Conservation (phyloP, 2,888 invertebrate species). For the Hemicrepidius hirtus region DNA sequence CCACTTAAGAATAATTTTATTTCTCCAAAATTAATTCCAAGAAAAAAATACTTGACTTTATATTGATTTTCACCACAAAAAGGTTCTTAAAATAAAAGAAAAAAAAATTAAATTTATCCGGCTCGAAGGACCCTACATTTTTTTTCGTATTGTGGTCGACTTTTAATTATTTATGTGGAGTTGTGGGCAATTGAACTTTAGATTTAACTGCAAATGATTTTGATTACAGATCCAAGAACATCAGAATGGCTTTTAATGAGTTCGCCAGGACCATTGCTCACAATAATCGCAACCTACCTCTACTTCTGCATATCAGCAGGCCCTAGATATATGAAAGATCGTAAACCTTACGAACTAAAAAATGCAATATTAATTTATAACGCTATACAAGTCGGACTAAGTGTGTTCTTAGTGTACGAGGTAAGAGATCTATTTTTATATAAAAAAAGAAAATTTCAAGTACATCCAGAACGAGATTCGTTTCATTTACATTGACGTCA, state of each 20-base stretch:
- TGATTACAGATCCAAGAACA: slow-evolving; percentile 79
- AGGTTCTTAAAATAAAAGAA: no score
- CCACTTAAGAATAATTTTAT: no score
- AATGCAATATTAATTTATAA: slow-evolving; percentile 88
- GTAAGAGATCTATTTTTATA: slow-evolving; percentile 74
- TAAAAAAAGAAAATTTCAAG: slow-evolving; percentile 15
- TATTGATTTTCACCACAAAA: no score
- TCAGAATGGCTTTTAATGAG: slow-evolving; percentile 84
- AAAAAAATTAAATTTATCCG: no score
- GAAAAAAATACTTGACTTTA: no score
- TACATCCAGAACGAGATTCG: background rate
- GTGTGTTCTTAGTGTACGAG: slow-evolving; percentile 87
- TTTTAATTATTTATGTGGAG: no score
- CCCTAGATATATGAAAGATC: slow-evolving; percentile 88
- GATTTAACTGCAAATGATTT: slow-evolving; percentile 8
- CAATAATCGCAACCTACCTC: slow-evolving; percentile 80
- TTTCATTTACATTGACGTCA: slow-evolving; percentile 10
- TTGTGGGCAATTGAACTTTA: no score
- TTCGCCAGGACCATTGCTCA: slow-evolving; percentile 81
- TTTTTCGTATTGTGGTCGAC: no score
- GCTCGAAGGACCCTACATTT: no score
- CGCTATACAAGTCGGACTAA: slow-evolving; percentile 87
- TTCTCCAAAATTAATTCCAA: no score
- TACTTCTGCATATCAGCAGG: slow-evolving; percentile 87
- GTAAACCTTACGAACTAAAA: slow-evolving; percentile 88